phyloP scores from a whole-genome alignment of 2,888 invertebrate species.

The Pterobdella sp. region DNA sequence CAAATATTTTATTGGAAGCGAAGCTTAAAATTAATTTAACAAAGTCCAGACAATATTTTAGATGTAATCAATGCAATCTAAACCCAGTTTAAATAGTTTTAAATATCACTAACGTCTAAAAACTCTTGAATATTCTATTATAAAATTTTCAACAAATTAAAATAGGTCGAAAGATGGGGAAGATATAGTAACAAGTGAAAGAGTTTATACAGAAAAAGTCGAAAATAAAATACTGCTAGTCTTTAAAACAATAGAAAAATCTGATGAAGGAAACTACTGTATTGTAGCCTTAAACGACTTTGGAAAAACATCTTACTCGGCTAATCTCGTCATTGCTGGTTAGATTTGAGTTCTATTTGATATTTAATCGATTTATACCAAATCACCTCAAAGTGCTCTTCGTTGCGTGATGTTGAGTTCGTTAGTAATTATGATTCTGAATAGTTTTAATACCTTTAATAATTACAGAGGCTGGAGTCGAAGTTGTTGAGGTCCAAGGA shows the following conservation, averaged over 20 bases:
- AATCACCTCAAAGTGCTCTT: neutral
- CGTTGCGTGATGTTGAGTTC: neutral
- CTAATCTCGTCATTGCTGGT: conserved; percentile 10
- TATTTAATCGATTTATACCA: neutral
- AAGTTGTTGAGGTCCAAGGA: neutral
- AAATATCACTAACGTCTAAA: too few species aligned
- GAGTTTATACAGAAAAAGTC: neutral
- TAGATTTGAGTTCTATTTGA: neutral
- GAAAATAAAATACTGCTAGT: neutral
- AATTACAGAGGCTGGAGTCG: conserved; percentile 3
- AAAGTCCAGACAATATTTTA: too few species aligned
- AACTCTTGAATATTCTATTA: too few species aligned
- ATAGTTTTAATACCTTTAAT: neutral
- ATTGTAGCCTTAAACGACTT: conserved; percentile 14
- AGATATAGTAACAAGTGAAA: neutral
- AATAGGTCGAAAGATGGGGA: conserved; percentile 1
- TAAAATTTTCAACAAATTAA: neutral
- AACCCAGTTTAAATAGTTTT: too few species aligned
- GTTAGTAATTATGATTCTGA: neutral
- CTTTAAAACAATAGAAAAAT: neutral
- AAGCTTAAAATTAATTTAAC: too few species aligned
- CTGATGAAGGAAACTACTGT: conserved; percentile 17
- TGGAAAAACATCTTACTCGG: conserved; percentile 18
- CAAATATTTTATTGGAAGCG: too few species aligned
- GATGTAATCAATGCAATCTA: too few species aligned